These are phyloP conservation scores for Pseudachorutes palmiensis DNA, from an alignment of 1,140 invertebrate species.

Conservation along the genomic window DNA sequence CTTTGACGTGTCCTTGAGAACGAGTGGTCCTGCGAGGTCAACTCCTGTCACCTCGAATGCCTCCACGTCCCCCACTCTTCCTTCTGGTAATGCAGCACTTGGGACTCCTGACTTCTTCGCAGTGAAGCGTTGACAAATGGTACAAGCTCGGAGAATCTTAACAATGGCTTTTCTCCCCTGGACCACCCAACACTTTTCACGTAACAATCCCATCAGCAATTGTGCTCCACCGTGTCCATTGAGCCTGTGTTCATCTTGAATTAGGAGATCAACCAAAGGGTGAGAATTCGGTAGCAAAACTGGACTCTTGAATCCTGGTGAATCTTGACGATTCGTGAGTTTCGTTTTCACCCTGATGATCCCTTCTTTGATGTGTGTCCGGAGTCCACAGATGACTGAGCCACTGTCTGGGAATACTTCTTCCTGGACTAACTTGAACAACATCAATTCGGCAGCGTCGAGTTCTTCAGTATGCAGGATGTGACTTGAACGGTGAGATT, in stretches of 20 bases:
- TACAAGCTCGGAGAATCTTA: neutral
- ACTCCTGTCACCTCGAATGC: slow-evolving; percentile 31
- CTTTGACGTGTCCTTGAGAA: slow-evolving; percentile 21
- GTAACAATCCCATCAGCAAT: neutral
- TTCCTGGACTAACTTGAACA: neutral
- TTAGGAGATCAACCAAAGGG: slow-evolving; percentile 29
- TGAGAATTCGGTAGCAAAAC: slow-evolving; percentile 38
- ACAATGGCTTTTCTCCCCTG: neutral
- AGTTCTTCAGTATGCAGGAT: neutral
- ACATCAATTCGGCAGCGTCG: neutral
- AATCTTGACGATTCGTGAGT: neutral
- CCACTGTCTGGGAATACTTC: neutral
- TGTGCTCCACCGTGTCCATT: slow-evolving; percentile 23
- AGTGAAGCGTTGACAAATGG: neutral
- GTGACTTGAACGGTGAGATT: neutral
- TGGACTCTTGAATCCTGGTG: slow-evolving; percentile 23
- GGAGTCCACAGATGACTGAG: neutral
- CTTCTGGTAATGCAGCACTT: slow-evolving; percentile 32
- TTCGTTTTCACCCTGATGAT: slow-evolving; percentile 11
- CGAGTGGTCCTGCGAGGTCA: slow-evolving; percentile 37
- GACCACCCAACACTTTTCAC: slow-evolving; percentile 32
- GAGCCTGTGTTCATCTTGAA: slow-evolving; percentile 34
- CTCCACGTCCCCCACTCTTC: slow-evolving; percentile 34
- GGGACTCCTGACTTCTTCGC: neutral
- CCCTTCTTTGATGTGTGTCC: neutral